Percentiles rank a stretch among this genome's conserved stretches.
Evolutionary conservation across 2,797 vertebrate species (phyloP).

Genomic region (Neoniphon sammara): DNA sequence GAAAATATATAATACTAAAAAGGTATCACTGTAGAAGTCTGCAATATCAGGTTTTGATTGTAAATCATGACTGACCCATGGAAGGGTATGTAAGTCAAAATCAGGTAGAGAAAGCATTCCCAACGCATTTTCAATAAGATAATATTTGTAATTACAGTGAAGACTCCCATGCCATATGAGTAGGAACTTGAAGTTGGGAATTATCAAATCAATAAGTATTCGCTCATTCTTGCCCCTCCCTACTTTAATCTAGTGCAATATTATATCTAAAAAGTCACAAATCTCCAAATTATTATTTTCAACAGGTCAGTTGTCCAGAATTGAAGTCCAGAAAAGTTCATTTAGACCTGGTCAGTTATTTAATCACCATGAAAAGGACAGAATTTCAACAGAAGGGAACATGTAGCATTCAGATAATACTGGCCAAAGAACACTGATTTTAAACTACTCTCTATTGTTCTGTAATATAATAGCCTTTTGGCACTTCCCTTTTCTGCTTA

Average conservation of each 20-base stretch:
- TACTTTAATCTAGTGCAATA: constrained; percentile 45
- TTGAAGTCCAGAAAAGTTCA: not conserved
- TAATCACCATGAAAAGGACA: not conserved
- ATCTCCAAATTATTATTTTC: not conserved
- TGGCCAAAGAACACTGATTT: constrained; percentile 1
- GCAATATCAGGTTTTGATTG: not conserved
- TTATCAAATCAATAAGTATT: not conserved
- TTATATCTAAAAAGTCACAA: constrained; percentile 7
- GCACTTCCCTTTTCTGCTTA: not conserved
- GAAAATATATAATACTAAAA: not conserved
- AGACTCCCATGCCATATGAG: not conserved
- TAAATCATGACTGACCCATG: not conserved
- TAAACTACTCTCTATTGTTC: not conserved
- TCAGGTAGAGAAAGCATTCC: too few species aligned
- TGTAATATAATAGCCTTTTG: not conserved
- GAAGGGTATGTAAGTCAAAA: constrained; percentile 9
- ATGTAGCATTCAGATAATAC: not conserved
- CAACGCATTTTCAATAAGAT: not conserved
- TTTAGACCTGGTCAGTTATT: not conserved
- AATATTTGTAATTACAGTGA: not conserved
- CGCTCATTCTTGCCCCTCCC: not conserved
- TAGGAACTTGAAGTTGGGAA: not conserved
- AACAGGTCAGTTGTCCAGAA: not conserved
- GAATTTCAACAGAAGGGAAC: not conserved
- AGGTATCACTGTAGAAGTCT: not conserved